Evolutionary conservation across 2,888 invertebrate genomes (phyloP).

Genomic region (Copidosoma aretas): DNA sequence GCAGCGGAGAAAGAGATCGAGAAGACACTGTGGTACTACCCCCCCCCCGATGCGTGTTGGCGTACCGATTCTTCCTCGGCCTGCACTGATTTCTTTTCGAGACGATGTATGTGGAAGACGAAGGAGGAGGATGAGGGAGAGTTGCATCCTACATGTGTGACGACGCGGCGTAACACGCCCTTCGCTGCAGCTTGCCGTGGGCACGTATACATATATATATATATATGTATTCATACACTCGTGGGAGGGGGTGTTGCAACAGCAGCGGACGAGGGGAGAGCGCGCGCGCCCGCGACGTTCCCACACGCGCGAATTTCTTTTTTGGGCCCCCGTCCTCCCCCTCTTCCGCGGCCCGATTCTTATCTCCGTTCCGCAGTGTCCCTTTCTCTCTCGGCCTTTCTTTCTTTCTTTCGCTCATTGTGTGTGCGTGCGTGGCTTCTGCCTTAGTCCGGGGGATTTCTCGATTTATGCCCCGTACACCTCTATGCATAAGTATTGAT

Average conservation of each 20-base stretch:
- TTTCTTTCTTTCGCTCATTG: neutral
- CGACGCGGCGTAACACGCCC: constrained; percentile 32
- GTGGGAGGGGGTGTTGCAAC: neutral
- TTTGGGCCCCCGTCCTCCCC: neutral
- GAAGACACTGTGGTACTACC: too few relatives aligned
- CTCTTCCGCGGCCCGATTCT: neutral
- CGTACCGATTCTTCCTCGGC: neutral
- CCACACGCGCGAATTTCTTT: constrained; percentile 22
- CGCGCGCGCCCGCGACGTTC: constrained; percentile 1
- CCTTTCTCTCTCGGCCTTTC: neutral
- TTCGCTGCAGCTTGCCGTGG: neutral
- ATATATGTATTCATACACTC: too few relatives aligned
- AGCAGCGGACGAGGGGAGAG: neutral
- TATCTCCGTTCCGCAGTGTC: neutral
- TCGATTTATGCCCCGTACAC: too few relatives aligned
- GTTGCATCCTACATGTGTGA: constrained; percentile 33
- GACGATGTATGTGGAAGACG: neutral
- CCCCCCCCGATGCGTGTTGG: too few relatives aligned
- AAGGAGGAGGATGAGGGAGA: neutral
- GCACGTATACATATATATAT: too few relatives aligned
- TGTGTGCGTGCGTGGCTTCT: neutral
- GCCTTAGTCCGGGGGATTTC: too few relatives aligned
- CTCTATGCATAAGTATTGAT: too few relatives aligned
- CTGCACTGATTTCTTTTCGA: neutral
- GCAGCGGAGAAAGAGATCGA: too few relatives aligned